Conservation (phyloP, 37 sponge, comb jelly and placozoan species). For the Hormiphora californensis region DNA sequence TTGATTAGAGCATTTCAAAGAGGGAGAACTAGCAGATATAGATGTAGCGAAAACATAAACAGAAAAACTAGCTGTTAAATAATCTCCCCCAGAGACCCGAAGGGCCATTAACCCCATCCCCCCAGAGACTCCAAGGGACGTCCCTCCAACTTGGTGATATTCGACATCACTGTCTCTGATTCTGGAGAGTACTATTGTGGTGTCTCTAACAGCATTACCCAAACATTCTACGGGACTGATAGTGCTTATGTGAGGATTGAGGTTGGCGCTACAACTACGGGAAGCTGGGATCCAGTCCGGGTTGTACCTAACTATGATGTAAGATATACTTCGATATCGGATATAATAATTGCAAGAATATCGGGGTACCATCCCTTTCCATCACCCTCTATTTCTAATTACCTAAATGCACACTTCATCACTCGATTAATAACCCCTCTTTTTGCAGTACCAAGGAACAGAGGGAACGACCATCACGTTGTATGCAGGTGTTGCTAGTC, state of each 20-base stretch:
- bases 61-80: too few relatives aligned
- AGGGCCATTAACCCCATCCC: too few relatives aligned
- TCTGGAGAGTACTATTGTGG: not conserved
- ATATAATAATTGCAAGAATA: not conserved
- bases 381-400: not conserved
- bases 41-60: too few relatives aligned
- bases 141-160: not conserved
- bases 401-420: not conserved
- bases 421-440: not conserved
- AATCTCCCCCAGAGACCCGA: too few relatives aligned
- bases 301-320: not conserved
- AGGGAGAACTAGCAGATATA: too few relatives aligned
- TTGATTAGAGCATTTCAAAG: too few relatives aligned
- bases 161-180: not conserved
- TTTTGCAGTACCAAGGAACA: not conserved
- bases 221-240: not conserved
- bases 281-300: not conserved
- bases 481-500: constrained; percentile 6
- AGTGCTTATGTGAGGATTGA: not conserved
- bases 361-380: too few relatives aligned
- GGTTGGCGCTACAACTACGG: not conserved
- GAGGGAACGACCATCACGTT: constrained; percentile 1
- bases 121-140: not conserved
- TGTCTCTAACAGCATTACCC: not conserved
- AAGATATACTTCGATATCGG: not conserved